These are phyloP conservation scores for Gymnosoma rotundatum DNA, from an alignment of 2,888 invertebrate species.

Conservation along the genomic window DNA sequence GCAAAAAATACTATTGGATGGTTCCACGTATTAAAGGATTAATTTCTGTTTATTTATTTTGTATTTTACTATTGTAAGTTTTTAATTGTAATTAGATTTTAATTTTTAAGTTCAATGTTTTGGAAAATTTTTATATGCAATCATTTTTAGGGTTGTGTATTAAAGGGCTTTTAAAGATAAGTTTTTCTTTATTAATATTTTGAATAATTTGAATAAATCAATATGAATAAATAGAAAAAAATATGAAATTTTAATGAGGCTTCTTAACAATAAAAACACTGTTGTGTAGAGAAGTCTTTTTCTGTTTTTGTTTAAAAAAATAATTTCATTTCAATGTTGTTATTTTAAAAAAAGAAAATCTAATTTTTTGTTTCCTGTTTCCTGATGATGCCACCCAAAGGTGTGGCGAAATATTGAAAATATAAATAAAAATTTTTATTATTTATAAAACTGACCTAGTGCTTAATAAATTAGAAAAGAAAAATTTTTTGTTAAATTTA, in stretches of 20 bases:
- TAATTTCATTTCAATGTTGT: too few species aligned
- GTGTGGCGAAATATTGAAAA: too few species aligned
- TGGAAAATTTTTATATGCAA: slow-evolving; percentile 59
- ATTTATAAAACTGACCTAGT: too few species aligned
- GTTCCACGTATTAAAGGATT: slow-evolving; percentile 55
- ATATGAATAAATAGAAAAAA: background rate
- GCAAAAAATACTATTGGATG: slow-evolving; percentile 7
- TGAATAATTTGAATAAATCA: background rate
- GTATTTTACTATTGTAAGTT: slow-evolving; percentile 38
- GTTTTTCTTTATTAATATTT: slow-evolving; percentile 17
- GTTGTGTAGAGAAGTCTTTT: too few species aligned
- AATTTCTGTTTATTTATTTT: slow-evolving; percentile 65
- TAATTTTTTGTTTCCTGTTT: too few species aligned
- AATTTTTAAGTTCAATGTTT: slow-evolving; percentile 58
- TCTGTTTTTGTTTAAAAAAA: too few species aligned
- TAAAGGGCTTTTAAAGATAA: slow-evolving; percentile 36
- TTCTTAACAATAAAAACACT: background rate
- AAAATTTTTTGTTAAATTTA: too few species aligned
- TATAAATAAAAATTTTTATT: too few species aligned
- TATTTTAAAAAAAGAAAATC: too few species aligned
- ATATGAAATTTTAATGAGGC: background rate
- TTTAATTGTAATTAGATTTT: slow-evolving; percentile 61
- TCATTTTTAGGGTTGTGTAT: slow-evolving; percentile 38
- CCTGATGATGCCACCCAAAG: too few species aligned
- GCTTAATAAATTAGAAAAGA: too few species aligned